Base-by-base conservation (phyloP, 2,797 vertebrate genomes). In the Dallia pectoralis region DNA sequence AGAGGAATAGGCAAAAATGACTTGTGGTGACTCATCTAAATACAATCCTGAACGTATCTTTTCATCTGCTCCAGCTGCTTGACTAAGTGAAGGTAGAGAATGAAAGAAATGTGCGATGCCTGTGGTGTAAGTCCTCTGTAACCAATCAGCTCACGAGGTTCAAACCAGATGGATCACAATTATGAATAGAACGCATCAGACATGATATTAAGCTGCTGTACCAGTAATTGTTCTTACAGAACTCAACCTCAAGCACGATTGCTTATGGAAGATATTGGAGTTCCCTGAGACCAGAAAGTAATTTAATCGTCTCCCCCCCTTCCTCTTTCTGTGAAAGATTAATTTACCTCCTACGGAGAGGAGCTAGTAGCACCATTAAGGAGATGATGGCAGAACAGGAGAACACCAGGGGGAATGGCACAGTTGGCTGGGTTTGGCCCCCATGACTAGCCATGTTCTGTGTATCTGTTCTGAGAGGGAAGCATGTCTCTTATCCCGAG, bases 341-440 rank as follows among this genome's bases (percentile, higher is more conserved):
- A 94, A 97, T 97, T 96, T 97, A 92, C 95, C 95, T 95, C 95
- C 96, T 96, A 96, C 93, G 86, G 95, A 96, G 96, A 91, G 92
- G 94, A 95, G 96, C 96, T 95, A 96, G 94, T 96, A 95, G 96
- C 93, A 95, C 94, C 96, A 97, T 98, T 97, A 97, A 94, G 92
- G 88, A 89, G 88, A 95, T 89, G 94, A 94, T 96, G 95, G 95
- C 95, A 95, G 94, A 94, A 94, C 94, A 94, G 92, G 93, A 95
- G 94, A 96, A 95, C 87, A 86, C 87, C 86, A 95, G 95, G 83
- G 25, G 95, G 94, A 94, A 96, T 94, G 93, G 95, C 95, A 93
- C 95, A 97, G 95, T 95, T 95, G 96, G 93, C 94, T 96, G 95
- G 96, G 95, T 96, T 94, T 95, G 94, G 92, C 87, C 75, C 90